Conservation (phyloP, 1,140 invertebrate species). For the Magallana angulata region DNA sequence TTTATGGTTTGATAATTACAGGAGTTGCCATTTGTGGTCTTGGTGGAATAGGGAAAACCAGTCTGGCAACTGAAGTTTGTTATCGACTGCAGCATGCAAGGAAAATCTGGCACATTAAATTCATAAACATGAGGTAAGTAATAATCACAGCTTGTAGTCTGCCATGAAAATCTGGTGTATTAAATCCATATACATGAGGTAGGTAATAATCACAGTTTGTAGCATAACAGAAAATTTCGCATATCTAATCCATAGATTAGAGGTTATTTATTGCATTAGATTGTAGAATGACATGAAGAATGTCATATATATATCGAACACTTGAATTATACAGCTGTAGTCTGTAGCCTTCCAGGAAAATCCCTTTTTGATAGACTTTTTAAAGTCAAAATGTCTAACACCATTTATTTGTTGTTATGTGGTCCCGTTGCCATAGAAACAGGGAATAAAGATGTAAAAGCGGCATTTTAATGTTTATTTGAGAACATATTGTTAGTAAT, state of each 20-base stretch:
- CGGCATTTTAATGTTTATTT: too few relatives aligned
- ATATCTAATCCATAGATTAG: slow-evolving; percentile 1
- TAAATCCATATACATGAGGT: slow-evolving; percentile 47
- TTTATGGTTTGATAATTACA: background rate
- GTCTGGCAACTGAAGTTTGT: slow-evolving; percentile 51
- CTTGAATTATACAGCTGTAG: too few relatives aligned
- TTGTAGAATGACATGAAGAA: too few relatives aligned
- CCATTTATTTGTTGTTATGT: too few relatives aligned
- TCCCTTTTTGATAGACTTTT: too few relatives aligned
- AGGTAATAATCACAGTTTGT: background rate
- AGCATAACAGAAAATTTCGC: slow-evolving; percentile 15
- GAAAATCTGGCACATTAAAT: slow-evolving; percentile 36
- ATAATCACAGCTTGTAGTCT: background rate
- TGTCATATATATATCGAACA: too few relatives aligned
- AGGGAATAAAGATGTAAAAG: too few relatives aligned
- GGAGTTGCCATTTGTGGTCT: slow-evolving; percentile 56
- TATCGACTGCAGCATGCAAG: slow-evolving; percentile 33
- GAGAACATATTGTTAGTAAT: too few relatives aligned
- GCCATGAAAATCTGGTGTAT: slow-evolving; percentile 31
- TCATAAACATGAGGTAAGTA: slow-evolving; percentile 48
- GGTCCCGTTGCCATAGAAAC: too few relatives aligned
- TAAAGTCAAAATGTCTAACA: too few relatives aligned
- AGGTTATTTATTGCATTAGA: slow-evolving; percentile 7
- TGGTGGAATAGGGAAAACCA: slow-evolving; percentile 55
- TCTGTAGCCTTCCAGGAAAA: slow-evolving; percentile 7